Evolutionary conservation across 1,140 invertebrate genomes (phyloP).

Genomic region (Drosophila tropicalis): DNA sequence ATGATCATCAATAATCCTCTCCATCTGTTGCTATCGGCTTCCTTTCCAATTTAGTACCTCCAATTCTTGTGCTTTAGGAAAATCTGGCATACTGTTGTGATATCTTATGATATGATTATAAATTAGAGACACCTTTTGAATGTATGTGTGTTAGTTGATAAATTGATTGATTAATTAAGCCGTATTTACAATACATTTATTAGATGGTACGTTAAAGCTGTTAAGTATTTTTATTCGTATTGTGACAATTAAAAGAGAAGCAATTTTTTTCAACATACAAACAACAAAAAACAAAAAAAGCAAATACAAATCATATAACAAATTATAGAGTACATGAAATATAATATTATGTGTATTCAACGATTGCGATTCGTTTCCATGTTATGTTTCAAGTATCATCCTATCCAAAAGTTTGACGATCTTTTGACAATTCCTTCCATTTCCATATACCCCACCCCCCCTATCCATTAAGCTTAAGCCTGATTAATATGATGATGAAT

Average conservation of each 20-base stretch:
- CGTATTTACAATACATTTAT: conserved; percentile 62
- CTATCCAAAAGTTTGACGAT: neutral
- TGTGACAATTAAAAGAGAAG: conserved; percentile 75
- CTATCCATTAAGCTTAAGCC: conserved; percentile 32
- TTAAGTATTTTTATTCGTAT: conserved; percentile 74
- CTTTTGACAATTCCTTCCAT: neutral
- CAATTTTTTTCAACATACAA: conserved; percentile 62
- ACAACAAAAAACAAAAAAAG: conserved; percentile 26
- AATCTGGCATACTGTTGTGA: conserved; percentile 74
- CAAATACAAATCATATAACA: conserved; percentile 43
- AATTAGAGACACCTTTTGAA: conserved; percentile 49
- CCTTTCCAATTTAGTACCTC: conserved; percentile 47
- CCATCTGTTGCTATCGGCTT: conserved; percentile 3
- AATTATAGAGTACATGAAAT: conserved; percentile 38
- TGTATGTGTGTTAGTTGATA: conserved; percentile 57
- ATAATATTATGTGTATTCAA: conserved; percentile 26
- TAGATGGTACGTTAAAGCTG: conserved; percentile 66
- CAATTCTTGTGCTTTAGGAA: conserved; percentile 69
- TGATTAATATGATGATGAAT: conserved; percentile 45
- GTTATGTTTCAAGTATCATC: too few relatives aligned
- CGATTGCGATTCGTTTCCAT: neutral
- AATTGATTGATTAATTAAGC: conserved; percentile 50
- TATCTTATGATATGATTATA: conserved; percentile 61
- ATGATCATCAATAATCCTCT: neutral
- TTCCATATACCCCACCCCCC: neutral